A percentile compares a stretch with the other conserved stretches of the same genome.
phyloP scores from a whole-genome alignment of 2,113 vertebrate genomes.

The Trogon melanurus region DNA sequence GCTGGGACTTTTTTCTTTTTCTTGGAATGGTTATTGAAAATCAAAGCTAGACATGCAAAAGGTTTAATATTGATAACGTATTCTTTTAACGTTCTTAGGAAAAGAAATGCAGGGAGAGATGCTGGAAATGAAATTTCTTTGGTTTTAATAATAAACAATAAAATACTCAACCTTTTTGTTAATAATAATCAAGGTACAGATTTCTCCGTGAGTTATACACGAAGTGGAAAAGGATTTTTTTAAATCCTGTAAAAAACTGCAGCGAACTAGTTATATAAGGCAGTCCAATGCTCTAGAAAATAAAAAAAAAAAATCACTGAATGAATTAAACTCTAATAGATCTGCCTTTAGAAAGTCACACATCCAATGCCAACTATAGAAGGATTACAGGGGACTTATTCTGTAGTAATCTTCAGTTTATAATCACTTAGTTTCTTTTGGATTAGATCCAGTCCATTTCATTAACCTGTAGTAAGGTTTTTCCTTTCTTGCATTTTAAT shows the following conservation, averaged over 20 bases:
- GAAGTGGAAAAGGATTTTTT: slow-evolving; percentile 24
- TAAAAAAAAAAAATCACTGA: slow-evolving; percentile 9
- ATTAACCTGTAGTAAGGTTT: slow-evolving; percentile 69
- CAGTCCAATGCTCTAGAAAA: neutral
- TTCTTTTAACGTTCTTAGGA: neutral
- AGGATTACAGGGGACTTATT: slow-evolving; percentile 67
- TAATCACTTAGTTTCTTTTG: slow-evolving; percentile 72
- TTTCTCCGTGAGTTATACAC: neutral
- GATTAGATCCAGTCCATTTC: slow-evolving; percentile 72
- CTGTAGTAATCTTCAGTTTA: slow-evolving; percentile 69
- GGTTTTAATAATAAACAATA: neutral
- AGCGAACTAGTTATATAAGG: slow-evolving; percentile 52
- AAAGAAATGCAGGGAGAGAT: neutral
- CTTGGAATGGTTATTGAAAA: neutral
- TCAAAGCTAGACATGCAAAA: neutral
- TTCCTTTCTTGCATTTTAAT: slow-evolving; percentile 71
- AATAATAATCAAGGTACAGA: neutral
- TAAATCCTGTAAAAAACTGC: slow-evolving; percentile 23
- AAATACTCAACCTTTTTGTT: neutral
- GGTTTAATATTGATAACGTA: neutral
- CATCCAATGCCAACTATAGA: slow-evolving; percentile 59
- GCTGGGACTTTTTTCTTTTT: neutral
- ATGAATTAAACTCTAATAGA: slow-evolving; percentile 61
- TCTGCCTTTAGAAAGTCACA: slow-evolving; percentile 61
- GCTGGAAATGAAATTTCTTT: neutral